Base-by-base conservation (phyloP, 2,888 invertebrate species). In the Aphidoletes aphidimyza region DNA sequence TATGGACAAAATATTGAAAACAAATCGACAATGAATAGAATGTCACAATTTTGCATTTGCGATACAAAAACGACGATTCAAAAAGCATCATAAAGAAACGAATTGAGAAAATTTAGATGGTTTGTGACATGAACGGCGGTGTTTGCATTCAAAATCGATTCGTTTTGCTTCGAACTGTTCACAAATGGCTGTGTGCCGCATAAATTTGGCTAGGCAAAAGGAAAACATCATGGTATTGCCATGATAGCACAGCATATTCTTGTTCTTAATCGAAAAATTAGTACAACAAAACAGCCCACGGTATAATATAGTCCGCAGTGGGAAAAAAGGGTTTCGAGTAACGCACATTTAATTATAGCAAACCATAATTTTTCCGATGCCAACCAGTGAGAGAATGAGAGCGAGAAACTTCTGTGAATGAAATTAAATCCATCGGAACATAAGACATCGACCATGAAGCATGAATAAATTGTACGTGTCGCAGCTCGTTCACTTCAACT, bases 291-390 rank as follows among this genome's bases (percentile, higher is more conserved):
- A 30, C 30, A 30, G 69, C 34, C 69, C 69, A 34, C 69, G 69
- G 30, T 34, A 14, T 69, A 69, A 69, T 34, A 2, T 30, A 69
- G 69, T 69, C 8, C 6, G 14, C 69, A 34, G 17, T 54, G 54
- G 34, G 22, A 81, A 81, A 81, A 81, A 54, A n/a, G n/a, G 81
- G 81, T 37, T 81, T 81, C 81, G 81, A 81, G 37, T 81, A 81
- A 81, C 81, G 81, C n/a, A 81, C 37, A 81, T 81, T 37, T 81
- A 81, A 81, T 81, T 81, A 81, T 81, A 81, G 9, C 11, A 81
- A n/a, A 22, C 37, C 37, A 37, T 81, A 81, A 81, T n/a, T 81
- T 81, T 36, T 37, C 37, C 14, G 37, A 81, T 81, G 81, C 14
- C 9, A 69, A 14, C 78, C 2, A n/a, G n/a, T n/a, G n/a, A 36